Evolutionary conservation across 2,113 vertebrate genomes (phyloP), one percentile per base, ranked within the genome.

Genomic region (Clarias batrachus): DNA sequence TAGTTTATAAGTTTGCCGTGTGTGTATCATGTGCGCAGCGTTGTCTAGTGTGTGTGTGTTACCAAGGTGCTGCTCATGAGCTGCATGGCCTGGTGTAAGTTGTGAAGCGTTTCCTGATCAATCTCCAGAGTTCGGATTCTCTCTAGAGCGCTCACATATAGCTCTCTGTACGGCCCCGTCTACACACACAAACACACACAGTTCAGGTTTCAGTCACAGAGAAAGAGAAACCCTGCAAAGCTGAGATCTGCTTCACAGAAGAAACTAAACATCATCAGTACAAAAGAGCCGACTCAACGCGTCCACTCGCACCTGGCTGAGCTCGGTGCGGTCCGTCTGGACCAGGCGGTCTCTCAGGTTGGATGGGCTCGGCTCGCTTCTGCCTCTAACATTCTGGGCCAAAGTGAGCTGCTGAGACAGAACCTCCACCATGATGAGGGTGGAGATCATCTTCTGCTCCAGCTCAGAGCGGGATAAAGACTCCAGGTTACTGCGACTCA

Each of bases 341-440:
- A 96, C 95, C 13, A 93, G 78, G 0, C 52, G 89, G 0, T 98
- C 96, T 68, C 93, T 92, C 87, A 96, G 94, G 30, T 93, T 92
- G 0, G 96, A 96, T 0, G 94, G 94, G 52, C 94, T 92, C 17
- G 90, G 59, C 0, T 85, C 87, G 0, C 89, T 62, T 60, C 82
- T 73, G 56, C 4, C 60, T 14, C 37, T 0, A 2, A 21, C 25
- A 27, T 21, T 62, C 21, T 94, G 94, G 90, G 94, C 94, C 56
- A 88, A 80, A 0, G 92, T 89, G 80, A 98, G 91, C 92, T 97
- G 97, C 84, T 92, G 93, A 0, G 95, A 94, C n/a, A 99, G 95
- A n/a, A 94, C 95, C 90, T 99, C 97, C 13, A 97, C 94, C 94
- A 98, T 95, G 91, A 96, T 94, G 80, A 97, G 95, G 84, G 95